Percentiles rank a stretch among this genome's conserved stretches.
These are phyloP conservation scores for Sphenopsis melanotis DNA, from an alignment of 2,797 vertebrate species.

Conservation along the genomic window DNA sequence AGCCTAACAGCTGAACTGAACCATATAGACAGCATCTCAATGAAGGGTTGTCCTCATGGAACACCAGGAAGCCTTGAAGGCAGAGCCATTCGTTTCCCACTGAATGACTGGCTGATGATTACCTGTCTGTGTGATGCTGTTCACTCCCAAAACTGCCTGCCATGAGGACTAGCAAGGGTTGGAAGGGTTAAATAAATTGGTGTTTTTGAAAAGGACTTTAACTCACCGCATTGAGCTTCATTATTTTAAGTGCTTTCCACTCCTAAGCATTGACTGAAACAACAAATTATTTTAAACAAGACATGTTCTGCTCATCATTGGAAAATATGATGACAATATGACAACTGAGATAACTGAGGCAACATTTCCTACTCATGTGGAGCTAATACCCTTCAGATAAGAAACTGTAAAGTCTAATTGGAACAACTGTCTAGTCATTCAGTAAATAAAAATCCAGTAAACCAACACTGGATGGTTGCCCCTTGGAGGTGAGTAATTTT, in stretches of 20 bases:
- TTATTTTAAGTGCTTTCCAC: background rate
- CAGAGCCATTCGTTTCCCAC: rapidly evolving
- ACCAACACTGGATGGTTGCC: background rate
- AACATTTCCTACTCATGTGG: background rate
- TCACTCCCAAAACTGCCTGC: background rate
- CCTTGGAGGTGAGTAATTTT: background rate
- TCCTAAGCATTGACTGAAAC: background rate
- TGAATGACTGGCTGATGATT: rapidly evolving
- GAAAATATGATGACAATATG: background rate
- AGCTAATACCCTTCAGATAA: background rate
- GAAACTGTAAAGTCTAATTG: background rate
- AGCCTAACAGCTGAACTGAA: background rate
- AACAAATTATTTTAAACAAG: background rate
- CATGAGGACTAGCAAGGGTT: rapidly evolving
- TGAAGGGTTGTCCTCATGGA: background rate
- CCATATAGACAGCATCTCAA: background rate
- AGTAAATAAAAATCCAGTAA: background rate
- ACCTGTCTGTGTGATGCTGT: rapidly evolving
- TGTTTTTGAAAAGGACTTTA: background rate
- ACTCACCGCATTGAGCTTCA: rapidly evolving
- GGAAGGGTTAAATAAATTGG: background rate
- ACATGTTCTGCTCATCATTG: background rate
- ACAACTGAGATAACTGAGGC: background rate
- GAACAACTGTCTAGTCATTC: background rate
- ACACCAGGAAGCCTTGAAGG: rapidly evolving